phyloP scores from a whole-genome alignment of 2,888 invertebrate species.

The Athalia circularis region DNA sequence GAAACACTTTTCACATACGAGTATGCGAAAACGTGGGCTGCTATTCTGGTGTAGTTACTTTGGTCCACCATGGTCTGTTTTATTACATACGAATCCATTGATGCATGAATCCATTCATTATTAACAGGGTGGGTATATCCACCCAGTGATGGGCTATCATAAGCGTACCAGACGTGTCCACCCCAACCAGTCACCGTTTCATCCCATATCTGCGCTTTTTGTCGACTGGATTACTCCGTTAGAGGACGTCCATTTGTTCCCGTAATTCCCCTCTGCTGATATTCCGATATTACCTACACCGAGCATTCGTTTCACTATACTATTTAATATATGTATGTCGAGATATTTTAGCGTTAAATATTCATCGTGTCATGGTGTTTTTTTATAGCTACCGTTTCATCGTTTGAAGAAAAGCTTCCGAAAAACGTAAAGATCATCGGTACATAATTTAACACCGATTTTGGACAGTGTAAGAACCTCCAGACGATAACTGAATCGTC shows the following conservation, averaged over 20 bases:
- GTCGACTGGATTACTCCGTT: conserved; percentile 35
- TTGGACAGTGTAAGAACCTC: too few relatives aligned
- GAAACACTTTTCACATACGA: too few relatives aligned
- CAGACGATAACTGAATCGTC: too few relatives aligned
- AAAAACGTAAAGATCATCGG: too few relatives aligned
- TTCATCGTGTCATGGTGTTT: too few relatives aligned
- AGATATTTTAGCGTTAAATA: too few relatives aligned
- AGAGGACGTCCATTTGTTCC: conserved; percentile 38
- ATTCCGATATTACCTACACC: conserved; percentile 16
- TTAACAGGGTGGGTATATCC: conserved; percentile 38
- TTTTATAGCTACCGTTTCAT: too few relatives aligned
- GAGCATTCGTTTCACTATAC: background rate
- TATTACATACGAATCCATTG: conserved; percentile 31
- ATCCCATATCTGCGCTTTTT: conserved; percentile 37
- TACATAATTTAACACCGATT: too few relatives aligned
- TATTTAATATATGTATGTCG: too few relatives aligned
- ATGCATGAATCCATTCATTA: conserved; percentile 43
- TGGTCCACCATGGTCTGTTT: conserved; percentile 31
- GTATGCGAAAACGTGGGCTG: conserved; percentile 9
- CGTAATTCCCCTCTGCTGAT: conserved; percentile 37
- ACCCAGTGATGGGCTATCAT: conserved; percentile 48
- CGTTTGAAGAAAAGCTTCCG: too few relatives aligned
- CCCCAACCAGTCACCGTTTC: conserved; percentile 38
- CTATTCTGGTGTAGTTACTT: conserved; percentile 11
- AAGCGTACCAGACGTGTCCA: conserved; percentile 48